Conservation (phyloP, 2,888 invertebrate genomes). For the Lysandra coridon region DNA sequence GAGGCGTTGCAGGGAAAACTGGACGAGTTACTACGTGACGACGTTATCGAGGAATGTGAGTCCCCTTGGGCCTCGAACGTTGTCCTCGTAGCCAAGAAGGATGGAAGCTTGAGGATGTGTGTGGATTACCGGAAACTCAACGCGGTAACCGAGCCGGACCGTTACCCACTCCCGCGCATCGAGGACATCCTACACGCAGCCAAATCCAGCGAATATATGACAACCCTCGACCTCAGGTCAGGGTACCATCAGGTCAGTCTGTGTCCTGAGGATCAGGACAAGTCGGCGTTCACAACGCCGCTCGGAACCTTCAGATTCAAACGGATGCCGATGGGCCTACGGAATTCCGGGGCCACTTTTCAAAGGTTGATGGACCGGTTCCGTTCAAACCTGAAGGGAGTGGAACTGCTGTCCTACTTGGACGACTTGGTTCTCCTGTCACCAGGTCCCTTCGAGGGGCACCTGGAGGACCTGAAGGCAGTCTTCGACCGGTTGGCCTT, state of each 20-base stretch:
- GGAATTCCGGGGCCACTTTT: constrained; percentile 43
- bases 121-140: constrained; percentile 49
- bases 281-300: constrained; percentile 41
- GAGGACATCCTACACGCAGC: constrained; percentile 45
- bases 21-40: constrained; percentile 24
- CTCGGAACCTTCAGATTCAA: constrained; percentile 41
- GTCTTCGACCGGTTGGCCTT: no score
- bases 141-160: constrained; percentile 45
- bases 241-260: constrained; percentile 44
- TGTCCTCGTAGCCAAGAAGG: constrained; percentile 45
- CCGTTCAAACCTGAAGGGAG: constrained; percentile 33
- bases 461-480: no score
- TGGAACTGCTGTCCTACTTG: no score
- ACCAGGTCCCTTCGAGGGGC: no score
- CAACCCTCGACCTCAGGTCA: constrained; percentile 40
- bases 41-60: constrained; percentile 43
- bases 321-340: constrained; percentile 39
- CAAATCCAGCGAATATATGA: constrained; percentile 42
- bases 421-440: no score
- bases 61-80: constrained; percentile 45
- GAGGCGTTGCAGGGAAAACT: no score
- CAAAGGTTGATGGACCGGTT: constrained; percentile 44
- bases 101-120: constrained; percentile 44
- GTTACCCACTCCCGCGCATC: constrained; percentile 44
- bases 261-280: constrained; percentile 37